Evolutionary conservation across 2,888 invertebrate species (phyloP).

Genomic region (Drosophila macrospina): DNA sequence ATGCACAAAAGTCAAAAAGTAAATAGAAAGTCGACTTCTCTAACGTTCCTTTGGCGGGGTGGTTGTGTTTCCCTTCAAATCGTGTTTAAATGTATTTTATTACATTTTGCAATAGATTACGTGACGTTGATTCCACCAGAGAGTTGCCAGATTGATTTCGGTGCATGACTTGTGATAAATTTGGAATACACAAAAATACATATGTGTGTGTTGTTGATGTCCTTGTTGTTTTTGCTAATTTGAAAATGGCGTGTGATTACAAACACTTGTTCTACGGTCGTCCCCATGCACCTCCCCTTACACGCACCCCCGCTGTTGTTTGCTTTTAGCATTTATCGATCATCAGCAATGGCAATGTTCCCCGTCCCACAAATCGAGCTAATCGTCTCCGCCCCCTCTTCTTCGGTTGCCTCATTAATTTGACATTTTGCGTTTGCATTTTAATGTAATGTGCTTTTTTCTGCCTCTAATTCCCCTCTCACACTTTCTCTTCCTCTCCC

Average conservation of each 20-base stretch:
- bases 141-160: slow-evolving; percentile 45
- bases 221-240: slow-evolving; percentile 57
- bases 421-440: slow-evolving; percentile 50
- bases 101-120: slow-evolving; percentile 75
- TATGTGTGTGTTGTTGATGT: slow-evolving; percentile 3
- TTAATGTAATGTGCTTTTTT: slow-evolving; percentile 32
- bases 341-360: slow-evolving; percentile 46
- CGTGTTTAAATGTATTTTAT: slow-evolving; percentile 70
- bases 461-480: slow-evolving; percentile 17
- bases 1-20: slow-evolving; percentile 67
- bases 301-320: slow-evolving; percentile 37
- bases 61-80: slow-evolving; percentile 39
- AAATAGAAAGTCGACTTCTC: slow-evolving; percentile 50
- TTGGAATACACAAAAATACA: slow-evolving; percentile 8
- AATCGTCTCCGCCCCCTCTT: slow-evolving; percentile 25
- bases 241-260: slow-evolving; percentile 76
- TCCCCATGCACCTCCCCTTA: neutral
- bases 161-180: slow-evolving; percentile 47
- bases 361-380: slow-evolving; percentile 9
- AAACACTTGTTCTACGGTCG: slow-evolving; percentile 65
- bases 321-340: slow-evolving; percentile 70
- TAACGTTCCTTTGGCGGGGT: slow-evolving; percentile 26
- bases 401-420: slow-evolving; percentile 48
- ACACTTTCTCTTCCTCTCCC: neutral
- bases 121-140: slow-evolving; percentile 60